A percentile compares a stretch with the other conserved stretches of the same genome.
Conservation (phyloP, 1,140 invertebrate species). For the Phymorhynchus buccinoides region DNA sequence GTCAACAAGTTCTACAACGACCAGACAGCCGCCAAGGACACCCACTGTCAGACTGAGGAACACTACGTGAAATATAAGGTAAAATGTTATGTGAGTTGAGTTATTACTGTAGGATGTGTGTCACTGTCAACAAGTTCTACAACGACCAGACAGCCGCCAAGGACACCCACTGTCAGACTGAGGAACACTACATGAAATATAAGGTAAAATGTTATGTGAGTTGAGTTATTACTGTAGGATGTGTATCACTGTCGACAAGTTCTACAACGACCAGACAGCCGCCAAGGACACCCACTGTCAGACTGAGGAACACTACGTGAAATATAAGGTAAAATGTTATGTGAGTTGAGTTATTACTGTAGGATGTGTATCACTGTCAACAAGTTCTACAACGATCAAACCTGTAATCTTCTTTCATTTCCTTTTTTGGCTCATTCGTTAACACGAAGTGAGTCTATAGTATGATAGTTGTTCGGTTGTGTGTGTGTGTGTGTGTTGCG, state of each 20-base stretch:
- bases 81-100: neutral
- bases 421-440: too few relatives aligned
- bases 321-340: conserved; percentile 56
- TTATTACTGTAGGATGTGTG: too few relatives aligned
- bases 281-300: conserved; percentile 67
- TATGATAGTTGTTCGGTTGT: too few relatives aligned
- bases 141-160: conserved; percentile 68
- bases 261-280: conserved; percentile 69
- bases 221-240: too few relatives aligned
- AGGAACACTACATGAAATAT: conserved; percentile 66
- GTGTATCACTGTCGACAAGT: too few relatives aligned
- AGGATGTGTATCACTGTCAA: too few relatives aligned
- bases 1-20: conserved; percentile 72
- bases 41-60: conserved; percentile 65
- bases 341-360: too few relatives aligned
- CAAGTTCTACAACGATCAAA: too few relatives aligned
- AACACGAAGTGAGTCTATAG: too few relatives aligned
- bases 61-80: conserved; percentile 69
- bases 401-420: too few relatives aligned
- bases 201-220: conserved; percentile 49
- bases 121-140: conserved; percentile 72
- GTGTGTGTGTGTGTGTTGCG: too few relatives aligned
- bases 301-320: conserved; percentile 65
- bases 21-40: conserved; percentile 63
- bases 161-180: conserved; percentile 64